Percentiles rank a stretch among this genome's conserved stretches.
These are phyloP conservation scores for Phoenicopterus ruber DNA, from an alignment of 2,113 vertebrate genomes.

Conservation along the genomic window DNA sequence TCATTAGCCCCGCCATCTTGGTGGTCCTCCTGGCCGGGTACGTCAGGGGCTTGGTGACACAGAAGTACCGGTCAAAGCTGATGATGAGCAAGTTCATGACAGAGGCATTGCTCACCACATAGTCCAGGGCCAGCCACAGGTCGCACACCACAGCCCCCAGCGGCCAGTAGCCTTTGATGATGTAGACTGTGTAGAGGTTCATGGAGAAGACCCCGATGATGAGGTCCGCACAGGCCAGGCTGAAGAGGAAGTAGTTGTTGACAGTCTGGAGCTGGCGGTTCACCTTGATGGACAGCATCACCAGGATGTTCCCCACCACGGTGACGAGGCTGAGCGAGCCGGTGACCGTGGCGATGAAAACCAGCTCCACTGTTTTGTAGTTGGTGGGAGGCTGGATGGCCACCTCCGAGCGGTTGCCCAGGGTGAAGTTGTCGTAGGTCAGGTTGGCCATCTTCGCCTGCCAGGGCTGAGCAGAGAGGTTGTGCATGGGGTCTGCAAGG, in stretches of 20 bases:
- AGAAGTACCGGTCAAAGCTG: conserved; percentile 98
- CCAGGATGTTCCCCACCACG: conserved; percentile 93
- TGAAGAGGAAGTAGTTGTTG: conserved; percentile 99
- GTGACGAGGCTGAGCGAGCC: conserved; percentile 96
- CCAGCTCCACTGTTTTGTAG: conserved; percentile 93
- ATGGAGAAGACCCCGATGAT: conserved; percentile 97
- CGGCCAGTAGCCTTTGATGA: conserved; percentile 96
- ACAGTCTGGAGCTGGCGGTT: conserved; percentile 97
- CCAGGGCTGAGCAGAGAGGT: conserved; percentile 71
- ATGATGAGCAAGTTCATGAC: conserved; percentile 99
- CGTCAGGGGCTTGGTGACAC: conserved; percentile 94
- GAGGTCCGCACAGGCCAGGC: conserved; percentile 92
- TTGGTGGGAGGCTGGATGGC: conserved; percentile 64
- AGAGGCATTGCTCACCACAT: conserved; percentile 94
- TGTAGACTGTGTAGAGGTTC: conserved; percentile 96
- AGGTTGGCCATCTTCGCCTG: conserved; percentile 76
- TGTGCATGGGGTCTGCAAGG: conserved; percentile 75
- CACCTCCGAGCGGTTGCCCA: conserved; percentile 58
- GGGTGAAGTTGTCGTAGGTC: conserved; percentile 75
- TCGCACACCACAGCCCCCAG: conserved; percentile 95
- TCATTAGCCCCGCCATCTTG: conserved; percentile 98
- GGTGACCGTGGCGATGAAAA: conserved; percentile 92
- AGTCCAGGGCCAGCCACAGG: conserved; percentile 95
- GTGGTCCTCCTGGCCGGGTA: conserved; percentile 93
- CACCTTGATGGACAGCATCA: conserved; percentile 99